Evolutionary conservation across 2,113 vertebrate genomes (phyloP), one percentile per base, ranked within the genome.

Genomic region (Leucopsar rothschildi): DNA sequence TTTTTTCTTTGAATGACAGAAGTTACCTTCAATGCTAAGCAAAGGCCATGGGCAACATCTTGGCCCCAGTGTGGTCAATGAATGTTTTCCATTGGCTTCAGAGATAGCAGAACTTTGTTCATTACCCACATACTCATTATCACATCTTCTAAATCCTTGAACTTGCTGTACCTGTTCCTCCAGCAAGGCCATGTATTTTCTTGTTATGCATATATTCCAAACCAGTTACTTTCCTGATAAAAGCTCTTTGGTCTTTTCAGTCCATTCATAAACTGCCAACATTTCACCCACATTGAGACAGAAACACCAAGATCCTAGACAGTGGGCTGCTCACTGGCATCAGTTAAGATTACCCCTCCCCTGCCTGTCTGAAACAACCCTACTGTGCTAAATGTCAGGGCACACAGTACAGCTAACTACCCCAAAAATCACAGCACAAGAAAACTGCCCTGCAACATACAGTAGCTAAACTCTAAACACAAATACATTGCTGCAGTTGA

Each of bases 151-250:
- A 75, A 88, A 50, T 76, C 88, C 80, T 84, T 95, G 76, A 88
- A 88, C 94, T 93, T 84, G 92, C 76, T 49, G 59, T 92, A 90
- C 94, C 69, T 61, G 86, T 93, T 96, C 86, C 83, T 90, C 90
- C 61, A 75, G 80, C 10, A 25, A 93, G 16, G 49, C 85, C 28
- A 11, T 45, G 25, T 52, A 50, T 92, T 70, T 92, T 96, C 64
- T 82, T 71, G 25, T 61, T 85, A 80, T 3, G 31, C 50, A 44
- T 92, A 64, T 82, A 25, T 55, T 92, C 80, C 65, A 78, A 69
- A 88, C 14, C 44, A 61, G 56, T 83, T 86, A 35, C 31, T 92
- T 94, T 71, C 40, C 65, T 20, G 5, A 88, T 86, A 65, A 96
- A 93, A 83, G 59, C 65, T 52, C 72, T 71, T 94, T 77, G 72